Percentiles rank a stretch among this genome's conserved stretches.
phyloP scores from a whole-genome alignment of 2,888 invertebrate species.

The Atrina japonica region DNA sequence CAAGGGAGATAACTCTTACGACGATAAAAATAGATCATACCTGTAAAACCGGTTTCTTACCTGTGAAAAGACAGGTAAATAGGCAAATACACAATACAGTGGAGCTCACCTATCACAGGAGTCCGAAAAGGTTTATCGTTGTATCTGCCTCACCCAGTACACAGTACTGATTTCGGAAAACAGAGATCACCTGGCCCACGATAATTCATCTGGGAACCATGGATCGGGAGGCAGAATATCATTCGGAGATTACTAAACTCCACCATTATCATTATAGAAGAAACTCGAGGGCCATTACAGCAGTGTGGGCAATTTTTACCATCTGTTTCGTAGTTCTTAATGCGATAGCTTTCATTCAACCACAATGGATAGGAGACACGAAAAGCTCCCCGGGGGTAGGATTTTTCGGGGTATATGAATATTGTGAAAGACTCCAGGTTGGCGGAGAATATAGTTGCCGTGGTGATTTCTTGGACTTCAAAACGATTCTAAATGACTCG shows the following conservation, averaged over 20 bases:
- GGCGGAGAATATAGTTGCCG: slow-evolving; percentile 86
- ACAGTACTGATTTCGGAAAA: too few species aligned
- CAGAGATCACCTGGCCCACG: too few species aligned
- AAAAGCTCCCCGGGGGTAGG: slow-evolving; percentile 89
- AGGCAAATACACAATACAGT: too few species aligned
- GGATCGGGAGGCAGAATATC: slow-evolving; percentile 65
- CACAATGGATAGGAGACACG: slow-evolving; percentile 83
- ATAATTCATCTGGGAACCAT: slow-evolving; percentile 35
- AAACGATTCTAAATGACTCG: slow-evolving; percentile 90
- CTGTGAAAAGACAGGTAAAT: background rate
- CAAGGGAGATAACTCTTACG: too few species aligned
- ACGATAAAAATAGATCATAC: slow-evolving; percentile 1
- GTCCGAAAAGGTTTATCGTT: background rate
- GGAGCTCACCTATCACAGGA: too few species aligned
- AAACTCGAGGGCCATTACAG: slow-evolving; percentile 89
- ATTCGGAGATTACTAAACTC: slow-evolving; percentile 69
- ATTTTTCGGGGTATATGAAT: slow-evolving; percentile 95
- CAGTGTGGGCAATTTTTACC: slow-evolving; percentile 98
- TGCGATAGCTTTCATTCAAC: slow-evolving; percentile 96
- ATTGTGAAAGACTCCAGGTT: slow-evolving; percentile 85
- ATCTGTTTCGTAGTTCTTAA: slow-evolving; percentile 98
- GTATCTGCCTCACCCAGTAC: slow-evolving; percentile 13
- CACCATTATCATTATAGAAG: slow-evolving; percentile 79
- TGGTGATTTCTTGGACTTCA: slow-evolving; percentile 87
- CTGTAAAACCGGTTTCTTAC: slow-evolving; percentile 28